Evolutionary conservation across 92 coral and sea anemone genomes (phyloP).

Genomic region (Scolanthus callimorphus): DNA sequence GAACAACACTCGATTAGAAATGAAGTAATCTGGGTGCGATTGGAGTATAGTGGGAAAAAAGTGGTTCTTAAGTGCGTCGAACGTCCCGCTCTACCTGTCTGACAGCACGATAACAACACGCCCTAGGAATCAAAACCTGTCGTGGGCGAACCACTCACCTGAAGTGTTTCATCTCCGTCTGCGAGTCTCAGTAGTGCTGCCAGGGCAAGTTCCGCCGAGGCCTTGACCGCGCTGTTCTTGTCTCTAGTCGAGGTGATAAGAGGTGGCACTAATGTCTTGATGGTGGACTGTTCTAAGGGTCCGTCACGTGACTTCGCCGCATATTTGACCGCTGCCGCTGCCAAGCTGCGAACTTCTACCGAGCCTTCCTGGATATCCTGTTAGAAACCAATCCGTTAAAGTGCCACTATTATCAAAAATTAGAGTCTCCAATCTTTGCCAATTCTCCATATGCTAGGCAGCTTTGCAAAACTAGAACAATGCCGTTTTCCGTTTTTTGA

Average conservation of each 20-base stretch:
- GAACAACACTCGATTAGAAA: not conserved
- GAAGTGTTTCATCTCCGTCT: slow-evolving; percentile 63
- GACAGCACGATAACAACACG: no score
- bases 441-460: no score
- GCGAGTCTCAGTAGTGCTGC: slow-evolving; percentile 62
- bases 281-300: slow-evolving; percentile 57
- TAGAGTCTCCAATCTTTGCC: no score
- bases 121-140: no score
- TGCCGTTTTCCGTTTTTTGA: no score
- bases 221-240: slow-evolving; percentile 72
- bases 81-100: no score
- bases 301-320: slow-evolving; percentile 52
- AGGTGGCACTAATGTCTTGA: slow-evolving; percentile 64
- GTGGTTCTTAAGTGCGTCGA: no score
- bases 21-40: no score
- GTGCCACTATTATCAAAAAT: no score
- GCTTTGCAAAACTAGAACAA: no score
- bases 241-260: slow-evolving; percentile 67
- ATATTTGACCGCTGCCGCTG: slow-evolving; percentile 68
- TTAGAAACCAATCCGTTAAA: no score
- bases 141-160: slow-evolving; percentile 73
- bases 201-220: slow-evolving; percentile 79
- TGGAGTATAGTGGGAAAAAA: no score
- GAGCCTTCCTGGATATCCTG: slow-evolving; percentile 81
- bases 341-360: slow-evolving; percentile 63